Conservation (phyloP, 2,113 vertebrate genomes). For the Ictalurus furcatus region DNA sequence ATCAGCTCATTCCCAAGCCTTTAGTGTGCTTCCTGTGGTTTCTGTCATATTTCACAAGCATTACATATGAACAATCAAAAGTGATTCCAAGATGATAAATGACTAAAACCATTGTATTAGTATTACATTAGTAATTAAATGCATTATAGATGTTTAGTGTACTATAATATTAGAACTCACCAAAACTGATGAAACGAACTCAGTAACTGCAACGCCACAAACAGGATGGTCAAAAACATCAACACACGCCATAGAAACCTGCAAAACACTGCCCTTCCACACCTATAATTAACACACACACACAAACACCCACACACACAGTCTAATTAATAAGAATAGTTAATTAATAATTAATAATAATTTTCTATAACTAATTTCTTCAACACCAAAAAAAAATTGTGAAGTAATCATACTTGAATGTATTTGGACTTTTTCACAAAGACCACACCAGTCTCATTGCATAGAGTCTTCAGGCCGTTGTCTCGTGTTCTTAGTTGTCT, state of each 20-base stretch:
- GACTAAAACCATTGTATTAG: not conserved
- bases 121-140: not conserved
- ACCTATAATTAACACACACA: slow-evolving; percentile 57
- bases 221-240: slow-evolving; percentile 60
- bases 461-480: no score
- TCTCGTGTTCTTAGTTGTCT: no score
- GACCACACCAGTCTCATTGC: no score
- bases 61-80: not conserved
- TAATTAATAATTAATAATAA: no score
- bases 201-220: slow-evolving; percentile 65
- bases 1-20: no score
- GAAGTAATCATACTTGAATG: no score
- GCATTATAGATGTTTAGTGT: not conserved
- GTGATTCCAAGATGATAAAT: not conserved
- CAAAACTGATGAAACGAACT: slow-evolving; percentile 56
- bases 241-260: slow-evolving; percentile 62
- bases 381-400: no score
- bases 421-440: no score
- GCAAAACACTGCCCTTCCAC: slow-evolving; percentile 54
- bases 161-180: slow-evolving; percentile 39
- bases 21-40: no score
- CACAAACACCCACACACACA: not conserved
- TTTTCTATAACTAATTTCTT: no score
- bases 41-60: not conserved
- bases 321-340: no score